phyloP scores from a whole-genome alignment of 2,888 invertebrate genomes.

The Scrobipalpa costella region DNA sequence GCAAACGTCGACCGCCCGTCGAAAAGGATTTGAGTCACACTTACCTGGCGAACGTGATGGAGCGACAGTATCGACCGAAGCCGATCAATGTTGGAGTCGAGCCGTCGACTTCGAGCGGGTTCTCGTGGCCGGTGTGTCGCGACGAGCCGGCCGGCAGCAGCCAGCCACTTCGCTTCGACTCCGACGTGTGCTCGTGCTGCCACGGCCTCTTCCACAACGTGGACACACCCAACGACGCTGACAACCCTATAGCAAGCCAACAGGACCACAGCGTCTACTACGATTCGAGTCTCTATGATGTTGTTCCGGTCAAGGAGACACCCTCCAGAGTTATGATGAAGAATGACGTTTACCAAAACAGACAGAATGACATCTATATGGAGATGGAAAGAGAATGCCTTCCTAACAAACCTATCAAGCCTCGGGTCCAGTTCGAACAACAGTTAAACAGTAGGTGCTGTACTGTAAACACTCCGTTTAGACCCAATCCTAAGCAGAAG shows the following conservation, averaged over 20 bases:
- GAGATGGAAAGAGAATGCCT: not conserved
- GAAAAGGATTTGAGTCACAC: constrained; percentile 33
- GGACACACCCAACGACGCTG: constrained; percentile 40
- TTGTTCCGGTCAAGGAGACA: constrained; percentile 66
- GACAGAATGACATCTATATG: constrained; percentile 28
- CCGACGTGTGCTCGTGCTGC: constrained; percentile 63
- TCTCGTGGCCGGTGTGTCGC: constrained; percentile 62
- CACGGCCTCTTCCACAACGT: constrained; percentile 57
- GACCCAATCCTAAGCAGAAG: not conserved
- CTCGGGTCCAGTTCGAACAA: constrained; percentile 23
- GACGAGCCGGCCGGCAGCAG: constrained; percentile 39
- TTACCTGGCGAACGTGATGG: constrained; percentile 49
- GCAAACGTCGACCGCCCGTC: not conserved
- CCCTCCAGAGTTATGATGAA: constrained; percentile 37
- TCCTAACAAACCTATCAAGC: not conserved
- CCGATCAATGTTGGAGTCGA: constrained; percentile 33
- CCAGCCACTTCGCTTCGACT: constrained; percentile 34
- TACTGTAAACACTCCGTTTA: constrained; percentile 22
- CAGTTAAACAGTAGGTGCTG: constrained; percentile 39
- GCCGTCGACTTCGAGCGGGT: constrained; percentile 41
- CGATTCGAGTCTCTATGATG: constrained; percentile 63
- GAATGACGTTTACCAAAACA: constrained; percentile 35
- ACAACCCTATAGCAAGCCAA: not conserved
- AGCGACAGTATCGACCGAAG: constrained; percentile 37
- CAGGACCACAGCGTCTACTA: constrained; percentile 45